Evolutionary conservation across 1,140 invertebrate genomes (phyloP).

Genomic region (Achroia grisella): DNA sequence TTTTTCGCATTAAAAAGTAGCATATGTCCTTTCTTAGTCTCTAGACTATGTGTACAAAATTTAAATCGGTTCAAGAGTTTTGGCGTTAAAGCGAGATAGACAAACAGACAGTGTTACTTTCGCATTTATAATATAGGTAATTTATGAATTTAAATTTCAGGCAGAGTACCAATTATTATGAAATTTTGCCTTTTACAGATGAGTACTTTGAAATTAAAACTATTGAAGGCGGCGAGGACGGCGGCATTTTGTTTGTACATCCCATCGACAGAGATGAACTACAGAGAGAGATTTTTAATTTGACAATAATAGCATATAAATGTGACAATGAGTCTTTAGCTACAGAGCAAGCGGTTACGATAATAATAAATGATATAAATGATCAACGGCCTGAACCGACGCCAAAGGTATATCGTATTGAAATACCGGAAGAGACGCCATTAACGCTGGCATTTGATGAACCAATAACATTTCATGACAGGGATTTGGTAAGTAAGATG

Average conservation of each 20-base stretch:
- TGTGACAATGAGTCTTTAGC: constrained; percentile 47
- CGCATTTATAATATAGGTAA: no score
- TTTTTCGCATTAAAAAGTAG: no score
- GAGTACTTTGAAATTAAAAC: constrained; percentile 46
- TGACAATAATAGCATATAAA: constrained; percentile 72
- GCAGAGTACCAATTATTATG: no score
- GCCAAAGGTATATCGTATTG: constrained; percentile 35
- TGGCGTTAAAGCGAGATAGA: no score
- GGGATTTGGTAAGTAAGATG: constrained; percentile 70
- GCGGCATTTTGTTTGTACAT: constrained; percentile 58
- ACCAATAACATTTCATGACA: constrained; percentile 69
- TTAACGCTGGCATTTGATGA: constrained; percentile 54
- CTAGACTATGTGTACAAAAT: no score
- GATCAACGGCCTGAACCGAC: constrained; percentile 68
- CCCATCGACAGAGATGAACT: constrained; percentile 72
- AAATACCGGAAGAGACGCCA: constrained; percentile 63
- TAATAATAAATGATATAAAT: constrained; percentile 75
- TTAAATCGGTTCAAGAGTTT: no score
- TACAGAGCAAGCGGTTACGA: constrained; percentile 47
- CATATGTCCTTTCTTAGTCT: no score
- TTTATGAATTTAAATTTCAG: no score
- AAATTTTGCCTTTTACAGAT: constrained; percentile 34
- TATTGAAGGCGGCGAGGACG: constrained; percentile 39
- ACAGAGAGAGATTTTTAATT: constrained; percentile 68
- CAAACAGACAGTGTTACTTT: no score